Evolutionary conservation across 2,113 vertebrate genomes (phyloP).

Genomic region (Delphinapterus leucas): DNA sequence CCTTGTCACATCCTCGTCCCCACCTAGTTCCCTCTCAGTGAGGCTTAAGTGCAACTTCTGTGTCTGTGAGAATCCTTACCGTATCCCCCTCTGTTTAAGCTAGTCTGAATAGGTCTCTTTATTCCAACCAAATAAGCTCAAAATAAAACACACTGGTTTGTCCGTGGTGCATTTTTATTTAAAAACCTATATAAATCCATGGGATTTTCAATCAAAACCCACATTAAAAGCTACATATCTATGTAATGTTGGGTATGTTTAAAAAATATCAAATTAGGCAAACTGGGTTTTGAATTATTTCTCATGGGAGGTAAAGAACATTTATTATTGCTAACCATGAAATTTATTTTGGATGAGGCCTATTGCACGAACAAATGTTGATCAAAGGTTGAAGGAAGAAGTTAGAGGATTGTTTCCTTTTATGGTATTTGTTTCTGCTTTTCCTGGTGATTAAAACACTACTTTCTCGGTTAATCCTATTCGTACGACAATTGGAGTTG

Average conservation of each 20-base stretch:
- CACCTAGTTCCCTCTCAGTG: rapidly evolving
- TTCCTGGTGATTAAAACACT: background rate
- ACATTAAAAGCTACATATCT: background rate
- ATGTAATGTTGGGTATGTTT: background rate
- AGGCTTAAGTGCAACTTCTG: background rate
- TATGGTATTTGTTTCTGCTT: background rate
- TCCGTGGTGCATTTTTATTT: background rate
- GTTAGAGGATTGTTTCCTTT: background rate
- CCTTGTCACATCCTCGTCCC: background rate
- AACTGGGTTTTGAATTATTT: background rate
- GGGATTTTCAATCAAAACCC: background rate
- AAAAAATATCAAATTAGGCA: background rate
- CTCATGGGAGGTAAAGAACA: background rate
- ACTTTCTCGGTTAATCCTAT: background rate
- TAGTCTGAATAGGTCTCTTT: background rate
- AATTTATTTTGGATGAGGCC: background rate
- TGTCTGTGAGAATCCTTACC: background rate
- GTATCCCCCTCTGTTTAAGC: background rate
- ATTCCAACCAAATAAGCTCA: background rate
- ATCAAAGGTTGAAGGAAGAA: background rate
- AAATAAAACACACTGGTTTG: background rate
- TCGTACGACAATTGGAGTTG: background rate
- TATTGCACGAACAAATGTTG: background rate
- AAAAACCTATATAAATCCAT: background rate
- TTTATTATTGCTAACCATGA: background rate